phyloP scores from a whole-genome alignment of 1,140 invertebrate species.

The Dufourea novaeangliae region DNA sequence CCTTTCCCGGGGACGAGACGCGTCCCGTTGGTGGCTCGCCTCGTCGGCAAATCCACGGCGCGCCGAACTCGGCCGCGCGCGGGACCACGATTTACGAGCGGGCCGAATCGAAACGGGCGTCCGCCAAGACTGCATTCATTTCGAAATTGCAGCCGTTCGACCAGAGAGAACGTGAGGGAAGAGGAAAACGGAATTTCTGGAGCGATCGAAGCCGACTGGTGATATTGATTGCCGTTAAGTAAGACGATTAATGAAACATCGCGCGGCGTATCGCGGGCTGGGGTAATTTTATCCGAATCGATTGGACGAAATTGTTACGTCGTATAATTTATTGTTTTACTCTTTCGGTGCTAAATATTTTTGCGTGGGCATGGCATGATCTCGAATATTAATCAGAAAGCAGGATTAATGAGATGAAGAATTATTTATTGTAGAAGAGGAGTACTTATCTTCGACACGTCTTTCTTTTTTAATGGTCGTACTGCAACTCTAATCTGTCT shows the following conservation, averaged over 20 bases:
- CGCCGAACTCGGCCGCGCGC: conserved; percentile 27
- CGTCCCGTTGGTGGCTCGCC: not conserved
- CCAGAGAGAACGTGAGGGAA: not conserved
- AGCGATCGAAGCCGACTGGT: conserved; percentile 1
- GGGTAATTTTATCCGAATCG: conserved; percentile 4
- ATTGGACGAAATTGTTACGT: no score
- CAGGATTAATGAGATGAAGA: no score
- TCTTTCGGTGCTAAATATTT: no score
- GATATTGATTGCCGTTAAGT: conserved; percentile 4
- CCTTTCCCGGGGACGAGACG: not conserved
- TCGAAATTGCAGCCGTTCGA: conserved; percentile 32
- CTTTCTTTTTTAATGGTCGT: no score
- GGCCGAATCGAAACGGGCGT: not conserved
- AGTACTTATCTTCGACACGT: no score
- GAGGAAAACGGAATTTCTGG: not conserved
- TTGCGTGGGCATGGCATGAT: no score
- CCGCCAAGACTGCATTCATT: conserved; percentile 3
- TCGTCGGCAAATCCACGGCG: conserved; percentile 18
- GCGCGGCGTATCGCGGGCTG: not conserved
- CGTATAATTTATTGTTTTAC: no score
- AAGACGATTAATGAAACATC: not conserved
- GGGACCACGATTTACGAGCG: conserved; percentile 37
- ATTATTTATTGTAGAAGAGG: no score
- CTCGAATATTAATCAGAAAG: no score
- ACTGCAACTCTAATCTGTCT: no score